A percentile compares a stretch with the other conserved stretches of the same genome.
These are phyloP conservation scores for Machaerirhynchus nigripectus DNA, from an alignment of 2,113 vertebrate species.

Conservation along the genomic window DNA sequence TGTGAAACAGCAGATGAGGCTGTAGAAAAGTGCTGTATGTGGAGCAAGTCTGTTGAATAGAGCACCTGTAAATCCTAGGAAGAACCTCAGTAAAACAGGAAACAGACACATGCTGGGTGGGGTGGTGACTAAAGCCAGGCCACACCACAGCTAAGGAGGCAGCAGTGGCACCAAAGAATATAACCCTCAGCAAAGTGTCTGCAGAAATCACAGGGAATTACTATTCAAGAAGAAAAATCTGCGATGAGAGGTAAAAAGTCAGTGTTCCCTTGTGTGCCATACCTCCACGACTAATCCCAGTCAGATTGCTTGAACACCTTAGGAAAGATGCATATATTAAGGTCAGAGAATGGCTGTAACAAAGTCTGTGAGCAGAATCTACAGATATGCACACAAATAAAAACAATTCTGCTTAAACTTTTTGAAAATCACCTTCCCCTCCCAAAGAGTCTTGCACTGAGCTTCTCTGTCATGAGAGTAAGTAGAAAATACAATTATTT, in stretches of 20 bases:
- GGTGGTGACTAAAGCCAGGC: background rate
- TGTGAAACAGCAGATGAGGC: fast-evolving
- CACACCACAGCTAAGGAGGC: background rate
- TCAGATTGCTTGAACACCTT: background rate
- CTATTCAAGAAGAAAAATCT: background rate
- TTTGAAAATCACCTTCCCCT: background rate
- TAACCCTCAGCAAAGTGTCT: background rate
- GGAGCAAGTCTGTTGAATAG: background rate
- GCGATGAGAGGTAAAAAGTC: fast-evolving
- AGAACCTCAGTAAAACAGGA: background rate
- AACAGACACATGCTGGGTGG: background rate
- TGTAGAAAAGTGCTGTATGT: background rate
- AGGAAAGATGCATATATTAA: background rate
- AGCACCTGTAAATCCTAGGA: background rate
- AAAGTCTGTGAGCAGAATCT: background rate
- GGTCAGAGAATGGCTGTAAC: background rate
- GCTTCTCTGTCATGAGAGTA: background rate
- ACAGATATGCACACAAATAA: background rate
- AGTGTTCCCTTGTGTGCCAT: background rate
- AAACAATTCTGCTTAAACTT: background rate
- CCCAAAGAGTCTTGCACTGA: background rate
- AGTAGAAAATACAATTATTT: background rate
- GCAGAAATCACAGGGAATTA: background rate
- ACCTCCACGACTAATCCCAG: background rate
- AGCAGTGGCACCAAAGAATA: background rate